Conservation (phyloP, 92 coral and sea anemone species). For the Umimayanthus chanpuru region DNA sequence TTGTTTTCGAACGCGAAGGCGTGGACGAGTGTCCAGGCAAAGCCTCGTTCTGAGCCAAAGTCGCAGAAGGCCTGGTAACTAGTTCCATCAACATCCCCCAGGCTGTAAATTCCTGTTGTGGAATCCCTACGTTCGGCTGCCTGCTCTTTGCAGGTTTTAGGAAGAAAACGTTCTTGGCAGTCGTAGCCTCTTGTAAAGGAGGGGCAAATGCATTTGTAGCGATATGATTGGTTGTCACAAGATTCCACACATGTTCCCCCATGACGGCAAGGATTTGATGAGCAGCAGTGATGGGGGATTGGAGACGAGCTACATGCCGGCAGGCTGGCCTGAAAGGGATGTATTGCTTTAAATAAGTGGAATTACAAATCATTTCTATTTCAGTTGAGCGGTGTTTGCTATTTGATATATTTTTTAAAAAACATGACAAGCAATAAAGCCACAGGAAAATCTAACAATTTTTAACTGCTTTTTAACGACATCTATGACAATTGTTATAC, state of each 20-base stretch:
- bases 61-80: conserved; percentile 47
- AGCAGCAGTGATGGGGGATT: conserved; percentile 34
- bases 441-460: no score
- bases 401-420: no score
- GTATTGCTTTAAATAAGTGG: not conserved
- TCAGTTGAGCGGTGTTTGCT: not conserved
- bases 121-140: conserved; percentile 13
- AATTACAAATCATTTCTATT: not conserved
- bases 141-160: conserved; percentile 32
- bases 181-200: conserved; percentile 34
- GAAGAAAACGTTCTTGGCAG: conserved; percentile 21
- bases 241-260: conserved; percentile 50
- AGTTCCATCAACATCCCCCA: conserved; percentile 23
- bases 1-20: conserved; percentile 46
- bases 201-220: conserved; percentile 54
- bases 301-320: not conserved
- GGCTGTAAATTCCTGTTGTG: conserved; percentile 42
- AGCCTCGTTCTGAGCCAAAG: conserved; percentile 39
- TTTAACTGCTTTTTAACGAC: no score
- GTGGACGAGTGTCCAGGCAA: conserved; percentile 58
- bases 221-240: conserved; percentile 39
- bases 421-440: no score
- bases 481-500: no score
- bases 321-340: conserved; percentile 21
- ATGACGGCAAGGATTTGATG: conserved; percentile 43